phyloP scores from a whole-genome alignment of 2,888 invertebrate species.

The Tenthredo amoena region DNA sequence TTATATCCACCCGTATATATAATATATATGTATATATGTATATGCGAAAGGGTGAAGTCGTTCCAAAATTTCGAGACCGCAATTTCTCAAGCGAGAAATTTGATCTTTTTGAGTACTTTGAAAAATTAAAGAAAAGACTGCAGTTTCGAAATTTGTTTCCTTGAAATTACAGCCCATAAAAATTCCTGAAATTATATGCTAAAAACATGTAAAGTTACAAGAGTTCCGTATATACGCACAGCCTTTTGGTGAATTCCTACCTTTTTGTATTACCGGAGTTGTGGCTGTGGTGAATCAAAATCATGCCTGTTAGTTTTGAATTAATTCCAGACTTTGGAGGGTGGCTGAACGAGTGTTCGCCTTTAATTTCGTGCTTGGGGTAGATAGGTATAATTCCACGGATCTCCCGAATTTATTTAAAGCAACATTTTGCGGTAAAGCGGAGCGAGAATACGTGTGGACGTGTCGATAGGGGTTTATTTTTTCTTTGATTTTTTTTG shows the following conservation, averaged over 20 bases:
- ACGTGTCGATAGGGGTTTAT: not conserved
- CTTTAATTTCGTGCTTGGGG: conserved; percentile 3
- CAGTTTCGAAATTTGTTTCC: not conserved
- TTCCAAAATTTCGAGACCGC: no score
- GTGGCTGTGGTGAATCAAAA: not conserved
- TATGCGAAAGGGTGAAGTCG: not conserved
- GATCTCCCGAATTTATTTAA: conserved; percentile 21
- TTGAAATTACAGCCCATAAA: no score
- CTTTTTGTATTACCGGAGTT: not conserved
- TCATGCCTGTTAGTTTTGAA: conserved; percentile 1
- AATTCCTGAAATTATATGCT: no score
- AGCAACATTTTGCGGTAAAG: conserved; percentile 5
- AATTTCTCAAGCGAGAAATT: no score
- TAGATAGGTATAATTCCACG: not conserved
- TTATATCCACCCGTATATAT: not conserved
- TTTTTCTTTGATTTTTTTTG: not conserved
- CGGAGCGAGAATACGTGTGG: not conserved
- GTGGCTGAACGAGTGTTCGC: conserved; percentile 14
- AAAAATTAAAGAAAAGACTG: no score
- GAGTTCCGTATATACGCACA: not conserved
- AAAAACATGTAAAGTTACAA: no score
- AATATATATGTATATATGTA: not conserved
- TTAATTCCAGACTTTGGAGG: not conserved
- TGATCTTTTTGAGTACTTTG: no score
- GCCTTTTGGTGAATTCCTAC: not conserved